A percentile compares a stretch with the other conserved stretches of the same genome.
Evolutionary conservation across 2,888 invertebrate genomes (phyloP).

Genomic region (Drosophila differens): DNA sequence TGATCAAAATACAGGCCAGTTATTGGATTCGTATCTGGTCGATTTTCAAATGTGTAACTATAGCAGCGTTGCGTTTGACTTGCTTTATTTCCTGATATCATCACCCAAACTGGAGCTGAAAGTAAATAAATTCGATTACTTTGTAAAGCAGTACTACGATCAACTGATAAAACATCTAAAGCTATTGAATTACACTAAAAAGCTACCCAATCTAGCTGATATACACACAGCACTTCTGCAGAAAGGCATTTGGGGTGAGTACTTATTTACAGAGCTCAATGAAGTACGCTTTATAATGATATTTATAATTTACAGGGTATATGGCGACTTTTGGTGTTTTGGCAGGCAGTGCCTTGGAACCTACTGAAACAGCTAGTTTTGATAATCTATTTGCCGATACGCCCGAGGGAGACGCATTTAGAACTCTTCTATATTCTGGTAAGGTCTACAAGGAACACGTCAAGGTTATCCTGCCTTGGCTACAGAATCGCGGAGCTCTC

Average conservation of each 20-base stretch:
- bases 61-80: slow-evolving; percentile 68
- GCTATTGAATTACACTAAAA: slow-evolving; percentile 70
- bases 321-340: slow-evolving; percentile 36
- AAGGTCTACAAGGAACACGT: slow-evolving; percentile 36
- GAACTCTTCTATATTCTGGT: slow-evolving; percentile 36
- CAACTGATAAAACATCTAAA: slow-evolving; percentile 69
- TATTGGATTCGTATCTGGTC: slow-evolving; percentile 65
- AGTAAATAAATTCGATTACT: slow-evolving; percentile 75
- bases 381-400: slow-evolving; percentile 48
- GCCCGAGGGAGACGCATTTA: slow-evolving; percentile 31
- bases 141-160: slow-evolving; percentile 77
- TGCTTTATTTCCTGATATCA: slow-evolving; percentile 74
- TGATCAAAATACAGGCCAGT: slow-evolving; percentile 56
- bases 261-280: background rate
- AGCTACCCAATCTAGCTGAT: slow-evolving; percentile 72
- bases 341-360: slow-evolving; percentile 38
- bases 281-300: background rate
- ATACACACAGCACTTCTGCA: slow-evolving; percentile 73
- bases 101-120: slow-evolving; percentile 75
- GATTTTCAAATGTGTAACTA: slow-evolving; percentile 75
- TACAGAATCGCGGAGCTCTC: slow-evolving; percentile 56
- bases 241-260: slow-evolving; percentile 68
- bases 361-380: slow-evolving; percentile 36
- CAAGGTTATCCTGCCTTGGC: slow-evolving; percentile 47
- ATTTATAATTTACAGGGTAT: slow-evolving; percentile 31